Percentiles rank a stretch among this genome's conserved stretches.
phyloP scores from a whole-genome alignment of 2,113 vertebrate genomes.

The Cavia porcellus region DNA sequence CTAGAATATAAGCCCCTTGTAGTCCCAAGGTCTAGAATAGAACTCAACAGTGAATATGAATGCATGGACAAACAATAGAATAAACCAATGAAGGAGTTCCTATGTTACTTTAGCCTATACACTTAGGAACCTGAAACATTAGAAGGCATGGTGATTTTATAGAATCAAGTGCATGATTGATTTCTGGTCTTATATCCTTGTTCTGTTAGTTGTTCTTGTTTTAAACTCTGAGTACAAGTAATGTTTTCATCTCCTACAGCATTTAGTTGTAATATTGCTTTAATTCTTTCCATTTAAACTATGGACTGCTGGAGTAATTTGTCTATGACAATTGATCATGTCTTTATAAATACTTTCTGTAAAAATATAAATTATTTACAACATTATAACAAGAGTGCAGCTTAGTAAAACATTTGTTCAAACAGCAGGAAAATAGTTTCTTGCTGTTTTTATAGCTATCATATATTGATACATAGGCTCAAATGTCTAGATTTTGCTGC shows the following conservation, averaged over 20 bases:
- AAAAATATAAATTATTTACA: constrained; percentile 78
- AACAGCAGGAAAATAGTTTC: constrained; percentile 65
- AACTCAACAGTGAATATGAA: constrained; percentile 22
- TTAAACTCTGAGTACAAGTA: not conserved
- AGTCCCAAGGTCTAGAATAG: not conserved
- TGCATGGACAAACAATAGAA: not conserved
- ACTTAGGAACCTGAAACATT: not conserved
- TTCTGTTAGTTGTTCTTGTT: constrained; percentile 19
- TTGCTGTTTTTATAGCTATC: constrained; percentile 76
- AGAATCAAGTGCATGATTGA: not conserved
- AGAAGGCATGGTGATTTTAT: constrained; percentile 11
- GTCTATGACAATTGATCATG: constrained; percentile 58
- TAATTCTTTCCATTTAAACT: constrained; percentile 70
- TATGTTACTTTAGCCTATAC: not conserved
- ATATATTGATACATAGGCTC: constrained; percentile 56
- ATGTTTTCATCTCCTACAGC: constrained; percentile 28
- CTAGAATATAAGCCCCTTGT: not conserved
- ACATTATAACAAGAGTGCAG: constrained; percentile 75
- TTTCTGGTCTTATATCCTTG: not conserved
- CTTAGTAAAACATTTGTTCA: constrained; percentile 79
- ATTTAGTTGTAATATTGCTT: constrained; percentile 61
- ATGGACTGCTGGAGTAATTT: constrained; percentile 23
- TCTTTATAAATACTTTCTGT: constrained; percentile 74
- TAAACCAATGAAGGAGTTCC: not conserved
- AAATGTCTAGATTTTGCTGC: constrained; percentile 75